Conservation (phyloP, 2,888 invertebrate genomes). For the Nephrotoma appendiculata region DNA sequence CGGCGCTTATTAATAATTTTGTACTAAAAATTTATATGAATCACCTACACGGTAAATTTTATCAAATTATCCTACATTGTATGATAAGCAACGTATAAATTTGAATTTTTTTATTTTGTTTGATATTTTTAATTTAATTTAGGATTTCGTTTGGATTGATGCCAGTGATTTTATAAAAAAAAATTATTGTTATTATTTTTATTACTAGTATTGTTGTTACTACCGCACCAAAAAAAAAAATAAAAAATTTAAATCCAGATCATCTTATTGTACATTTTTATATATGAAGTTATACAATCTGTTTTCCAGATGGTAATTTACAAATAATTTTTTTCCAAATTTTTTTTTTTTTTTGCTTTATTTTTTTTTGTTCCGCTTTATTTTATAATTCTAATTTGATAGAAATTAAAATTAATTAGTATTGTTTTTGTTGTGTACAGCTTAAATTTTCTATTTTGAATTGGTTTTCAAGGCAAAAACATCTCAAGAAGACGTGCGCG, state of each 20-base stretch:
- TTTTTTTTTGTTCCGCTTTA: neutral
- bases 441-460: neutral
- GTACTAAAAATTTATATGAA: neutral
- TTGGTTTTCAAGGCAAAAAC: neutral
- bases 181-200: neutral
- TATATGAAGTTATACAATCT: neutral
- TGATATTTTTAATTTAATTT: neutral
- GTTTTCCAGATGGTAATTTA: neutral
- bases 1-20: neutral
- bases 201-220: neutral
- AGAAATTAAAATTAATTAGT: neutral
- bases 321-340: neutral
- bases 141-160: neutral
- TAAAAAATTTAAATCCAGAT: neutral
- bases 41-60: no score
- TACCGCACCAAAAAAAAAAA: neutral
- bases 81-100: neutral
- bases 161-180: neutral
- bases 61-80: neutral
- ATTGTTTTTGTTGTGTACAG: neutral
- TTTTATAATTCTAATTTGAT: neutral
- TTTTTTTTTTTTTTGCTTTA: neutral
- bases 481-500: neutral
- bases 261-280: neutral
- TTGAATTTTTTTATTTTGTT: neutral